Conservation (phyloP, 2,888 invertebrate genomes). For the Ecdyonurus torrentis region DNA sequence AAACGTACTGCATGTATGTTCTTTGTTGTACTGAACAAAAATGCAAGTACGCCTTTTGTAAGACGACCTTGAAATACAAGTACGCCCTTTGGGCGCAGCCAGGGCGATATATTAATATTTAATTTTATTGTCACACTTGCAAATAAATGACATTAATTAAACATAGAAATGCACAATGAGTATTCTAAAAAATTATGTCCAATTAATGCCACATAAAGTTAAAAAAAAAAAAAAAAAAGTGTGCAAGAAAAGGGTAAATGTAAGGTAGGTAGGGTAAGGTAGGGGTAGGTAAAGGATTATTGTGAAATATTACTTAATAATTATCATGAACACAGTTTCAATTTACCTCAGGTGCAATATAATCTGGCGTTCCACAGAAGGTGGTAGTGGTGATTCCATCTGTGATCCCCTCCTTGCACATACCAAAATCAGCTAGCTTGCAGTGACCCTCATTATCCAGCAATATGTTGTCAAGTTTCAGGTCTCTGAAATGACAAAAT, state of each 20-base stretch:
- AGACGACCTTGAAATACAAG: too few species aligned
- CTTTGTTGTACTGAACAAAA: too few species aligned
- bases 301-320: not conserved
- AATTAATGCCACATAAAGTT: too few species aligned
- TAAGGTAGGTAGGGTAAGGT: not conserved
- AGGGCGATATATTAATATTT: too few species aligned
- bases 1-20: too few species aligned
- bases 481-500: conserved; percentile 72
- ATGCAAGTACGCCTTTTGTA: too few species aligned
- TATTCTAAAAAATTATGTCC: too few species aligned
- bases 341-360: conserved; percentile 89
- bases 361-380: conserved; percentile 99
- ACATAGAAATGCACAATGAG: too few species aligned
- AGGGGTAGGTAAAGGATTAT: conserved; percentile 14
- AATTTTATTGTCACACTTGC: too few species aligned
- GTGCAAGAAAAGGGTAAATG: not conserved
- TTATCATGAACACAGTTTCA: conserved; percentile 22
- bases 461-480: conserved; percentile 96
- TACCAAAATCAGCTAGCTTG: conserved; percentile 90
- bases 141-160: too few species aligned
- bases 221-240: too few species aligned
- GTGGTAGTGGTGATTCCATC: conserved; percentile 85
- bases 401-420: conserved; percentile 95
- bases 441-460: conserved; percentile 91
- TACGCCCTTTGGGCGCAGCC: too few species aligned